A percentile compares a stretch with the other conserved stretches of the same genome.
Evolutionary conservation across 2,888 invertebrate species (phyloP).

Genomic region (Eupithecia subumbrata): DNA sequence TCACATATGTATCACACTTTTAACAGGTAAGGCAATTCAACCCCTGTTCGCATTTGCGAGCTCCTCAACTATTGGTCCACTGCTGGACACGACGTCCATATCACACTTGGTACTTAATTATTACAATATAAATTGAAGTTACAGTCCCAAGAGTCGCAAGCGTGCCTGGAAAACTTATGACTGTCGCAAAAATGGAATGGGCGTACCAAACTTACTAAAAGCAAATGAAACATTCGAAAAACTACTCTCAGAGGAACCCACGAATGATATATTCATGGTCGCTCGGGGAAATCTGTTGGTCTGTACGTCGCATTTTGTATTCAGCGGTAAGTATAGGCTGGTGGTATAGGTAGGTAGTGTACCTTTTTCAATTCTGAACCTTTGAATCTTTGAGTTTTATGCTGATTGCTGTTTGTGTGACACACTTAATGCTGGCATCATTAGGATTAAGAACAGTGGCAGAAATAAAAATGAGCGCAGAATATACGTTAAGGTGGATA

Average conservation of each 20-base stretch:
- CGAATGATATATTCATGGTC: conserved; percentile 41
- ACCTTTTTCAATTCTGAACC: not conserved
- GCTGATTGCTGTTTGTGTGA: not conserved
- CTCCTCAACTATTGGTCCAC: no score
- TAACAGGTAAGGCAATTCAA: no score
- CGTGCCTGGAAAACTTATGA: not conserved
- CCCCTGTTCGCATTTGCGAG: no score
- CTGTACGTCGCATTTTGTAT: conserved; percentile 37
- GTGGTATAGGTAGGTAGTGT: conserved; percentile 5
- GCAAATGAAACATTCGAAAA: conserved; percentile 24
- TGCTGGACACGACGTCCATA: no score
- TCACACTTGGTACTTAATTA: not conserved
- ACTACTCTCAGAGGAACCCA: conserved; percentile 22
- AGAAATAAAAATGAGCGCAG: not conserved
- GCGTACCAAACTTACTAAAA: conserved; percentile 9
- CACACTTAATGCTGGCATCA: not conserved
- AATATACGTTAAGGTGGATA: not conserved
- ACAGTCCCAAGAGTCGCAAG: not conserved
- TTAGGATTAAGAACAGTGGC: not conserved
- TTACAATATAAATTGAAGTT: not conserved
- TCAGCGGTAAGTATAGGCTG: conserved; percentile 9
- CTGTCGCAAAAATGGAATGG: conserved; percentile 5
- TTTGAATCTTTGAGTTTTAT: not conserved
- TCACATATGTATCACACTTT: no score
- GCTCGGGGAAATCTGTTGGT: conserved; percentile 40